Evolutionary conservation across 2,113 vertebrate species (phyloP), one percentile per base, ranked within the genome.

Genomic region (Phylloscopus trochiloides): DNA sequence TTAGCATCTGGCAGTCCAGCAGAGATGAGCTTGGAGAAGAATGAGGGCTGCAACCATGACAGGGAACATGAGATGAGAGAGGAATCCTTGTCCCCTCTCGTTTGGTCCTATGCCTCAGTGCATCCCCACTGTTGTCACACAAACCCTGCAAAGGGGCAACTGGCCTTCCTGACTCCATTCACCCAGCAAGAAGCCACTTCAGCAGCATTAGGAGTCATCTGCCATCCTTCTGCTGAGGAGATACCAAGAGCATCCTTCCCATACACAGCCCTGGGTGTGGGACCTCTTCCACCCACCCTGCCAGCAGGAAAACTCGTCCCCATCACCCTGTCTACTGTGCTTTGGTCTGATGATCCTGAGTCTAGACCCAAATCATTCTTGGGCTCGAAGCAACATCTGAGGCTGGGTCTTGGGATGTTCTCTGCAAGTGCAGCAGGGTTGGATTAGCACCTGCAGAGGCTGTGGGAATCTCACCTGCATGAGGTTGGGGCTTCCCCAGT

Each of bases 391-490:
- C 31, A 77, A 57, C 43, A 42, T 16, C 20, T 61, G 43, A 54
- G 52, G 58, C 2, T 24, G 45, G 31, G 16, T 48, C 38, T 68
- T 50, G 3, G 3, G 57, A 67, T 59, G 54, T 16, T 72, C 18
- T 36, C 24, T 12, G 45, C 6, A 4, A 24, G 52, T 0, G 0
- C 48, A 57, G 24, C 20, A 51, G 36, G 24, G 26, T n/a, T 75
- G 66, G 11, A 58, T 63, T 25, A 80, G 47, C 61, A 34, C 9
- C 55, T 4, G 0, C 2, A 10, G 21, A 65, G 40, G n/a, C 67
- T 48, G 19, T 25, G 45, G 61, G 25, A 75, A 58, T 45, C 38
- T 82, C 47, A 71, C 11, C 36, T 55, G 48, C 34, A 67, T 45
- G 62, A 86, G 26, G 9, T 12, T 17, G 20, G 20, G 26, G 58